Base-by-base conservation (phyloP, 2,113 vertebrate genomes). In the Epinephelus fuscoguttatus region DNA sequence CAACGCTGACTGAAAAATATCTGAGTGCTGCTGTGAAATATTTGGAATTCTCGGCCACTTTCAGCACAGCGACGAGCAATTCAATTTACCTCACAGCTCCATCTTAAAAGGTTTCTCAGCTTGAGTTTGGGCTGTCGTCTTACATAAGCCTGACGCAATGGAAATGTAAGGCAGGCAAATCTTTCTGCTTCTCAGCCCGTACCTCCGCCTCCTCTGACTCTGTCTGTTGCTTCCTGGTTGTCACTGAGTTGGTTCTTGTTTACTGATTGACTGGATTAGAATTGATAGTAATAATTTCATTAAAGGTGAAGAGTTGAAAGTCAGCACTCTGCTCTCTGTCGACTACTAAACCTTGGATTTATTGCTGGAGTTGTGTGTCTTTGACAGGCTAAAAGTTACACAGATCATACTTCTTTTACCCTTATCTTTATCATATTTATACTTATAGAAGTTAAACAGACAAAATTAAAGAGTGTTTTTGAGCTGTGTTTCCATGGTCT, bases 211-310 rank as follows among this genome's bases (percentile, higher is more conserved):
- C 56, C 52, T 84, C 53, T 68, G 8, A 57, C 40, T 30, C 40
- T n/a, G 18, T 37, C 19, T 77, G 13, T 59, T 68, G 25, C 74
- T 84, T 85, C 50, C 80, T 88, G 8, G 40, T 76, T 85, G 49
- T 30, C 50, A 4, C 56, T 73, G 47, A 73, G 62, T 67, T 40
- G 4, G 42, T 49, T 64, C 1, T 64, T 85, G 30, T 72, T 42
- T 63, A 23, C 45, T 2, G 15, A 68, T 53, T 60, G 40, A 61
- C 60, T 75, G 52, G 56, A 79, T 75, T 88, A 60, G 42, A 77
- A 75, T 63, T 33, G 42, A 63, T 64, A 14, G 53, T 14, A 61
- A 19, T 47, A 11, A 85, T 56, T 76, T 25, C n/a, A 56, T 77
- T 50, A 45, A 25, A 40, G 25, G 53, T 63, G 57, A 64, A 68